Evolutionary conservation across 2,888 invertebrate species (phyloP).

Genomic region (Antitype chi): DNA sequence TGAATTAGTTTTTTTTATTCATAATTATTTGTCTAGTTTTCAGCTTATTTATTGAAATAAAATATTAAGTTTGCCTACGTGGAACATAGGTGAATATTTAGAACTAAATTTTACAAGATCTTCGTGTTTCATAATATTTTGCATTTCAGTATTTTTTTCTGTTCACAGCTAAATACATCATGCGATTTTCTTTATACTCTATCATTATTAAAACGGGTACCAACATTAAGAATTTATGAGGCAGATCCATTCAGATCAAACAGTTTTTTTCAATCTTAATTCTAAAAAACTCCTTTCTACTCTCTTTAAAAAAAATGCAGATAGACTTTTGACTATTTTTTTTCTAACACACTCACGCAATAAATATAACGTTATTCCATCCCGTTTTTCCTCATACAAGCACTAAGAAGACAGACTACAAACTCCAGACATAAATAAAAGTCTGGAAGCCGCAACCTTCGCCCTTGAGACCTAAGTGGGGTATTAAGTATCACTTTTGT

Average conservation of each 20-base stretch:
- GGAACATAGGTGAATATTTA: not conserved
- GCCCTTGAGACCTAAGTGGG: constrained; percentile 53
- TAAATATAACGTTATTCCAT: constrained; percentile 5
- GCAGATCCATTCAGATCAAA: not conserved
- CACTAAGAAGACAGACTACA: constrained; percentile 5
- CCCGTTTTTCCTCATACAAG: constrained; percentile 12
- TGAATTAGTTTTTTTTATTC: not conserved
- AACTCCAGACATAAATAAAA: constrained; percentile 48
- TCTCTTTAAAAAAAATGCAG: not conserved
- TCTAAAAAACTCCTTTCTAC: not conserved
- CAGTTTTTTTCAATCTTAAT: not conserved
- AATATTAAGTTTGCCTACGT: not conserved
- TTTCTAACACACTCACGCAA: constrained; percentile 2
- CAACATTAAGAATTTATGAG: not conserved
- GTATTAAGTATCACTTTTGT: constrained; percentile 60
- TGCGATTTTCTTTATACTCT: not conserved
- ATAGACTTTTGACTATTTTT: not conserved
- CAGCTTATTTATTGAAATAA: not conserved
- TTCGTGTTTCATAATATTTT: no score
- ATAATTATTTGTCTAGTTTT: not conserved
- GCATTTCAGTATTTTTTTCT: not conserved
- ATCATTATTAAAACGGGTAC: not conserved
- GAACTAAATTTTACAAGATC: not conserved
- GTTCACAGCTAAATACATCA: no score
- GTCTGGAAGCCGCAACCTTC: constrained; percentile 28